Percentiles rank a stretch among this genome's conserved stretches.
Evolutionary conservation across 2,888 invertebrate species (phyloP).

Genomic region (Venustoraphidia nigricollis): DNA sequence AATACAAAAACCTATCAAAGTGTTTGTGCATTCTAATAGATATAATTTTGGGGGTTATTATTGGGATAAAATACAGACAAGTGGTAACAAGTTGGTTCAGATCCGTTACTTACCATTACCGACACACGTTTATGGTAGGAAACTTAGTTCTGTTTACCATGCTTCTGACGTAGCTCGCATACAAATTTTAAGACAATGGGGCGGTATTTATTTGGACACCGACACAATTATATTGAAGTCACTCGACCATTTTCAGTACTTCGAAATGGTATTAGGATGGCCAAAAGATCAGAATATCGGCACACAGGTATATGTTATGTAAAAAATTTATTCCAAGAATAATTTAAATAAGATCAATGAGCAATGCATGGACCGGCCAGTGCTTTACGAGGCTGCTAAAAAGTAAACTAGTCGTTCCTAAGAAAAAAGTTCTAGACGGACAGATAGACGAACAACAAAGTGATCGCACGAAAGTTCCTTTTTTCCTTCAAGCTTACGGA

Average conservation of each 20-base stretch:
- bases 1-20: conserved; percentile 19
- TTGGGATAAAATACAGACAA: conserved; percentile 13
- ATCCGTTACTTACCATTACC: conserved; percentile 15
- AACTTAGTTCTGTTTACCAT: conserved; percentile 23
- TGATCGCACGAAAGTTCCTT: no score
- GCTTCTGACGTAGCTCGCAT: conserved; percentile 24
- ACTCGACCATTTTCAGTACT: conserved; percentile 20
- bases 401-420: no score
- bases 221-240: conserved; percentile 22
- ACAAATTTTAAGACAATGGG: conserved; percentile 19
- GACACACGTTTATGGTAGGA: conserved; percentile 24
- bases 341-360: no score
- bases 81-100: conserved; percentile 10
- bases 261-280: conserved; percentile 24
- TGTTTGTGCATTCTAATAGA: conserved; percentile 21
- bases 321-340: no score
- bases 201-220: conserved; percentile 25
- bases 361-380: no score
- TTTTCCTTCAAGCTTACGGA: no score
- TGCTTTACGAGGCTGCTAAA: no score
- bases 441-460: no score
- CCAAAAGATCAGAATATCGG: conserved; percentile 21
- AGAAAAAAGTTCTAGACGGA: no score
- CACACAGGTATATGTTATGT: conserved; percentile 15
- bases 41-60: conserved; percentile 14